Evolutionary conservation across 1,140 invertebrate species (phyloP), one percentile per base, ranked within the genome.

Genomic region (Cherax destructor): DNA sequence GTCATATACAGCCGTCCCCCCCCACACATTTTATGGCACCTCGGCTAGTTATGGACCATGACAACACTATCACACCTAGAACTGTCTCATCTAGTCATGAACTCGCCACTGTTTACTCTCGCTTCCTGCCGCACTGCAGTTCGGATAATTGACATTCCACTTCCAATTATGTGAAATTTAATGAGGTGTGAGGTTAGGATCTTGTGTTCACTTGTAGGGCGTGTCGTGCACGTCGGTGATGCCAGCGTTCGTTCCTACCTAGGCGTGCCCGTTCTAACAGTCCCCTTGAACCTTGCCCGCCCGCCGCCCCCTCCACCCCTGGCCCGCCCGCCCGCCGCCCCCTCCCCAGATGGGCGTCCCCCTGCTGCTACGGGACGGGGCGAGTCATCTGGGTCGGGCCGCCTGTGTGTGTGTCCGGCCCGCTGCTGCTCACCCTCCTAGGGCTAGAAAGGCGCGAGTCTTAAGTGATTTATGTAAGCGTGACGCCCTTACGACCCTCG

Each of bases 381-480:
- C 77, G 78, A 86, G 83, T 91, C 74, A 91, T 91, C 81, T 84
- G 88, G 80, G 88, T 91, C 81, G 88, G 83, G 56, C 72, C 77
- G 78, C 78, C 59, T 88, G 86, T 88, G 86, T 88, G 88, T 89
- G 79, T 89, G 87, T 89, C 79, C 83, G 83, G 83, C 83, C 83
- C 88, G 81, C 83, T 90, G 88, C 81, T 90, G 81, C 81, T 85
- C 83, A 85, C 72, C 59, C 83, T 79, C 76, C 88, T 69, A 85
- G 88, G 83, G 91, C 91, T 88, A 92, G 86, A 92, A 88, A 84
- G 86, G 86, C 91, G 91, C 81, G 91, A 92, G 86, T 92, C 91
- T 88, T 92, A 87, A 91, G 86, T 92, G 91, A 92, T 92, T 87
- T 87, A 92, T 92, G 91, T 88, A 88, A 92, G 91, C 86, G 86